A percentile compares a stretch with the other conserved stretches of the same genome.
phyloP scores from a whole-genome alignment of 2,113 vertebrate genomes.

The Aplodontia rufa region DNA sequence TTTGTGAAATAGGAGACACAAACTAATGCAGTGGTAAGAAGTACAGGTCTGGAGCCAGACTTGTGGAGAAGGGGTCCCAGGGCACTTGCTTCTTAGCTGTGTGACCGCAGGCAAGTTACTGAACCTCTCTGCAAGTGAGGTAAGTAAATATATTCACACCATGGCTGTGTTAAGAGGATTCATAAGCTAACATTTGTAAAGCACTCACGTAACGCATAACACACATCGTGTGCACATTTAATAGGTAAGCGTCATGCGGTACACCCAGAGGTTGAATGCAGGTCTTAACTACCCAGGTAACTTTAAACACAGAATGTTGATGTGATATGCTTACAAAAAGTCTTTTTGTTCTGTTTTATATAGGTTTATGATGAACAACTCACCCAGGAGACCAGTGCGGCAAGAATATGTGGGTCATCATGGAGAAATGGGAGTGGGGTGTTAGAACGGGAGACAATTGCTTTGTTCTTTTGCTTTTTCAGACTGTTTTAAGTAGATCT shows the following conservation, averaged over 20 bases:
- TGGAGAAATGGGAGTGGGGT: neutral
- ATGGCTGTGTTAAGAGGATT: neutral
- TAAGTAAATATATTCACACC: neutral
- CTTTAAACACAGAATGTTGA: neutral
- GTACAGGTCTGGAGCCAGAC: neutral
- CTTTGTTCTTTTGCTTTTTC: slow-evolving; percentile 59
- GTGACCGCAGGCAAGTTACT: neutral
- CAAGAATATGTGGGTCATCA: neutral
- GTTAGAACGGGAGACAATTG: neutral
- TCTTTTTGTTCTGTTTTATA: neutral
- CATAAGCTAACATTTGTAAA: neutral
- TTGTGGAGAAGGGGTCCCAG: neutral
- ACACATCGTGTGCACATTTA: neutral
- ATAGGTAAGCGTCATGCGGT: neutral
- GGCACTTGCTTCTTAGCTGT: neutral
- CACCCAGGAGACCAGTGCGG: neutral
- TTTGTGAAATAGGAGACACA: neutral
- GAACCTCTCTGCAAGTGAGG: neutral
- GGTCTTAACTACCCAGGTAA: neutral
- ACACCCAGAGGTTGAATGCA: neutral
- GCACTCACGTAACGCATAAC: neutral
- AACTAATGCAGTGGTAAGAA: neutral
- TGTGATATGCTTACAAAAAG: neutral
- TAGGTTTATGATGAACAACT: neutral
- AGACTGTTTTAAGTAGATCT: neutral